phyloP scores from a whole-genome alignment of 2,888 invertebrate genomes.

The Himalopsyche japonica region DNA sequence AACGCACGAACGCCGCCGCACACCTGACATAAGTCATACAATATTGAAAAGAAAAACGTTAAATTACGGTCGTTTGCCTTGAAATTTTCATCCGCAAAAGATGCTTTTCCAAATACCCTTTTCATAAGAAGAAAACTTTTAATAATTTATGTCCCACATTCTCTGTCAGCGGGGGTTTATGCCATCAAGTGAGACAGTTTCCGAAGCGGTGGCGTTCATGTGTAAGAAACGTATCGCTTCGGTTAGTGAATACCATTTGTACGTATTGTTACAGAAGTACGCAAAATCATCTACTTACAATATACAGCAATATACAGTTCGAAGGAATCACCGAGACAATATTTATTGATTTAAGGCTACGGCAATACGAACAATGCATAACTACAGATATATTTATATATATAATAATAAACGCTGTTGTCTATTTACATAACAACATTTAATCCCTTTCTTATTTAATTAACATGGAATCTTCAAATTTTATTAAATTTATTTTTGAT shows the following conservation, averaged over 20 bases:
- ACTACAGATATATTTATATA: too few species aligned
- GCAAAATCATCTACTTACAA: too few species aligned
- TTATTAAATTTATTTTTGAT: too few species aligned
- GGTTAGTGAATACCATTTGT: not conserved
- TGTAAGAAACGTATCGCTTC: not conserved
- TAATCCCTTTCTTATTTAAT: too few species aligned
- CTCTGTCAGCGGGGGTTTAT: not conserved
- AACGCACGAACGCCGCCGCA: not conserved
- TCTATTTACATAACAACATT: too few species aligned
- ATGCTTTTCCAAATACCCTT: not conserved
- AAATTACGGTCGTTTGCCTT: not conserved
- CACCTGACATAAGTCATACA: not conserved
- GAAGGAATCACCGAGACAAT: too few species aligned
- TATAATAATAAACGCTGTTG: too few species aligned
- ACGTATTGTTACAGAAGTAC: not conserved
- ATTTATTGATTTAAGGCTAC: too few species aligned
- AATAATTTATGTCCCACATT: not conserved
- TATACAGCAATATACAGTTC: too few species aligned
- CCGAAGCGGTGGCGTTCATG: not conserved
- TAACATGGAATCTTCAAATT: too few species aligned
- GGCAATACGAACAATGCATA: too few species aligned
- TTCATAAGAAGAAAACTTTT: not conserved
- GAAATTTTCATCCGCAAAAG: not conserved
- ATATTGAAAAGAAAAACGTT: not conserved
- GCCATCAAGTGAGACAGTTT: conserved; percentile 1